Evolutionary conservation across 2,888 invertebrate genomes (phyloP), one percentile per base, ranked within the genome.

Genomic region (Eristalinus aeneus): DNA sequence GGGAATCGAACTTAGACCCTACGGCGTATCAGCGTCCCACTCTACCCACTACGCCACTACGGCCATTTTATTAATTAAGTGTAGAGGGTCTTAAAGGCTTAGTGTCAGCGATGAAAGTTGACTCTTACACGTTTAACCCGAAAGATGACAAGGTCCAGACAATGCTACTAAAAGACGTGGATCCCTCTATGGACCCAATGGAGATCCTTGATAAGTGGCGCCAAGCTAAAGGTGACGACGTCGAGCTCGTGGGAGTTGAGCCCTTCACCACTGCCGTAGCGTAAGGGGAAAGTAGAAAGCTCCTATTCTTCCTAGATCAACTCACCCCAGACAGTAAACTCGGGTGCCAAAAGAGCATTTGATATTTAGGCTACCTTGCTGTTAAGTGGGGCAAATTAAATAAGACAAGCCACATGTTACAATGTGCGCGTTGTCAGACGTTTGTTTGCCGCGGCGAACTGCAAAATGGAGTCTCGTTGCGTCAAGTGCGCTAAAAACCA

Each of bases 381-480:
- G 11, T 36, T 36, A 10, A 36, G 12, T 36, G 36, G 12, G 36
- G 12, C 1, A 36, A 2, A 36, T 36, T 11, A 36, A 36, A 11
- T 11, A 36, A 36, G 11, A 11, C 36, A 11, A 36, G 11, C 11
- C 36, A 36, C 36, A 11, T 12, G 36, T 11, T 36, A 11, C 36
- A 34, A 10, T 34, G 34, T 34, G 34, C 34, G 8, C 34, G 8
- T 9, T 34, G 8, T 16, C 53, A 64, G 16, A 61, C 63, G 54
- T 73, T 34, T 63, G 58, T 58, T 36, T 31, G 60, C 60, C 39
- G 69, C 69, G n/a, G 22, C 63, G 16, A 63, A 63, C 34, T 20
- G 71, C 71, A 11, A 60, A 12, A 72, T 72, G 72, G 61, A 61
- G 61, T 61, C 20, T 5, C 39, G 72, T 4, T 61, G 61, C 20